Base-by-base conservation (phyloP, 2,797 vertebrate genomes). In the Danio kyathit region DNA sequence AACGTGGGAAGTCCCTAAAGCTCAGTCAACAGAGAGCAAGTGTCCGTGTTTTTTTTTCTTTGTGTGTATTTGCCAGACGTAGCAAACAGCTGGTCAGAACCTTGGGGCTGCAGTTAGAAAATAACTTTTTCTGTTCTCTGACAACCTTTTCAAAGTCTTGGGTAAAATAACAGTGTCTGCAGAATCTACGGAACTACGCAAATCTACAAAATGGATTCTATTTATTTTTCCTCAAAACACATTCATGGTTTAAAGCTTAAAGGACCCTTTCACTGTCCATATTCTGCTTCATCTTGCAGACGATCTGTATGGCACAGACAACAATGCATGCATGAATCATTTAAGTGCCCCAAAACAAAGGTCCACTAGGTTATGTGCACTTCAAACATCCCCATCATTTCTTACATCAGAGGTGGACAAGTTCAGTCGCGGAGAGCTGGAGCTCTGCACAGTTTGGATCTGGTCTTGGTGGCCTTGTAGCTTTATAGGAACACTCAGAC, bases 1-100 rank as follows among this genome's bases (percentile, higher is more conserved):
- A 71, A 83, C 9, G 52, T n/a, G 14, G 19, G 41, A 72, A 70
- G 46, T 64, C 84, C 76, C 64, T 72, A 73, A 77, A 82, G 76
- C 61, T 81, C 60, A 75, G 79, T 70, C 40, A 80, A 71, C 21
- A 61, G 16, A 80, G 71, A 79, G n/a, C 49, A 64, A 77, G 79
- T 72, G 78, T 74, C 6, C 16, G 56, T 73, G 72, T 29, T 29
- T 7, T 13, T 7, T 13, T 72, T 74, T 48, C 40, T 56, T 61
- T 65, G 6, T 49, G 44, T 65, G 5, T n/a, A 59, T 69, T 59
- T 51, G 65, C 66, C 71, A 51, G 40, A 19, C 43, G 2, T 38
- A 14, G 7, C 67, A 61, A 71, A 82, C 59, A 46, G 67, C 56
- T 60, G 43, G 60, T 41, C 63, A 48, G 46, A 44, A 19, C 56